Evolutionary conservation across 2,888 invertebrate species (phyloP), one percentile per base, ranked within the genome.

Genomic region (Cosmia trapezina): DNA sequence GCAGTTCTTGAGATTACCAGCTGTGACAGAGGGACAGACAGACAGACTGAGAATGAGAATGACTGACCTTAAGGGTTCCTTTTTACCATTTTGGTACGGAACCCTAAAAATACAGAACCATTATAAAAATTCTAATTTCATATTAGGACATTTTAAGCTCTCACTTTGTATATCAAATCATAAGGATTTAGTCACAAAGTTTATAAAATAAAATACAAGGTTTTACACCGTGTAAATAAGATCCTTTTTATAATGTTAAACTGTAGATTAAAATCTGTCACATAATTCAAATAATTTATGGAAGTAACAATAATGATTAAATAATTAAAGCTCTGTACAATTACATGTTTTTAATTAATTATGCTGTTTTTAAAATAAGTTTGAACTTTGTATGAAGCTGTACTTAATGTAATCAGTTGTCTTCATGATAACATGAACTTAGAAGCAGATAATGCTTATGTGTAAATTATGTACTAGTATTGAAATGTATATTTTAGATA

Each of bases 401-500:
- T 57, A 54, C 28, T 66, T 54, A 51, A 51, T 76, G 5, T 70
- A 57, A 64, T 76, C 78, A 65, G 61, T 54, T 64, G 56, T 51
- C 17, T 62, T 61, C 33, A 51, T 54, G 56, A 65, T 71, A 70
- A 68, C 33, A 59, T n/a, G 4, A 59, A 68, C 43, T 56, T 28
- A 51, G 33, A 76, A 68, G 64, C 60, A 64, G 59, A 63, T 56
- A 54, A 54, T 62, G 51, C 28, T 37, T 45, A 60, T 49, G 53
- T 67, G 41, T 72, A 69, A 72, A 82, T 69, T 47, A 64, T 69
- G 65, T 65, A 65, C 17, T 54, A 76, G 28, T 71, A 62, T 62
- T 78, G 41, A 69, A 66, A 59, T 72, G 72, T 80, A 72, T 69
- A 82, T 69, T 71, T 65, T 78, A 78, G 81, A 65, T 61, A n/a